These are phyloP conservation scores for Trachurus trachurus DNA, from an alignment of 2,797 vertebrate genomes.

Conservation along the genomic window DNA sequence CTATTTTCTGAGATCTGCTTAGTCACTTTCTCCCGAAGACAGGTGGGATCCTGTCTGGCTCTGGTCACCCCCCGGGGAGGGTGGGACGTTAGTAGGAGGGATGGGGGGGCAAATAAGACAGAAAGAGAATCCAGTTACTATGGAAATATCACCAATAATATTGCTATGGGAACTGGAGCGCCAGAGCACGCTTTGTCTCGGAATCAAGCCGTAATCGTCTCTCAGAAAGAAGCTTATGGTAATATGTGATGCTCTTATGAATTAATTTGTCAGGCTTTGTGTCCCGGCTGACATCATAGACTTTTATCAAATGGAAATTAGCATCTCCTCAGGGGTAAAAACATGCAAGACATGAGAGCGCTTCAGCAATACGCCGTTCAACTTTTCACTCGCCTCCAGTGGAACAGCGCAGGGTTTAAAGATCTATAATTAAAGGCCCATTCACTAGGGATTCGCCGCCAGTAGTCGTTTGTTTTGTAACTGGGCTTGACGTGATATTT, in stretches of 20 bases:
- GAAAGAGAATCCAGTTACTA: constrained; percentile 71
- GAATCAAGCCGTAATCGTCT: constrained; percentile 71
- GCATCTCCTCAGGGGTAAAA: constrained; percentile 53
- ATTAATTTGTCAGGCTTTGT: constrained; percentile 80
- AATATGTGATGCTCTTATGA: constrained; percentile 79
- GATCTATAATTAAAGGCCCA: constrained; percentile 31
- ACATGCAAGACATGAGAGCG: constrained; percentile 35
- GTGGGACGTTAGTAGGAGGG: too few species aligned
- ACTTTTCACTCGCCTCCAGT: constrained; percentile 28
- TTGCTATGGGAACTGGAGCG: constrained; percentile 77
- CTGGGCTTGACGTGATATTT: not conserved
- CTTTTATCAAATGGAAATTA: constrained; percentile 77
- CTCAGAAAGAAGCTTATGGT: constrained; percentile 80
- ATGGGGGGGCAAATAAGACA: constrained; percentile 19
- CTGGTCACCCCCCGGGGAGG: constrained; percentile 41
- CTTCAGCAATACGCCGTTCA: constrained; percentile 24
- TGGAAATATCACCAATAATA: constrained; percentile 72
- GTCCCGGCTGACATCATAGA: constrained; percentile 75
- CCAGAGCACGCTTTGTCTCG: constrained; percentile 60
- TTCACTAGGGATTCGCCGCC: constrained; percentile 2
- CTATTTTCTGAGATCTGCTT: constrained; percentile 61
- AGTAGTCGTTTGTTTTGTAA: constrained; percentile 3
- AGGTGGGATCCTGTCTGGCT: constrained; percentile 72
- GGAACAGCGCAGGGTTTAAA: constrained; percentile 12
- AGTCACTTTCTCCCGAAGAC: constrained; percentile 74